Base-by-base conservation (phyloP, 1,140 invertebrate genomes). In the Ladona fulva region DNA sequence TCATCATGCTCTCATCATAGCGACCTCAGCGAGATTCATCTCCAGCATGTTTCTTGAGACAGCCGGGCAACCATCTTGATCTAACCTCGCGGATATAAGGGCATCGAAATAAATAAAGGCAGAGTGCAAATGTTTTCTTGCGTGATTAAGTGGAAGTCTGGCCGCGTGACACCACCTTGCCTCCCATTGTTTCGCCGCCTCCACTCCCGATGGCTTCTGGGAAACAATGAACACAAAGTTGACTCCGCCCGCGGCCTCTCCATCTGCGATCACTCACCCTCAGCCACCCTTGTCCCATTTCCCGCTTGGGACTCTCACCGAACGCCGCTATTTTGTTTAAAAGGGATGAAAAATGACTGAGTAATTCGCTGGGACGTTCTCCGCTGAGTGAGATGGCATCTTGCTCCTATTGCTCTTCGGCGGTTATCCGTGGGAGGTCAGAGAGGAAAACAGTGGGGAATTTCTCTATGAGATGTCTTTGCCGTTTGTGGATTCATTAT, bases 101-200 rank as follows among this genome's bases (percentile, higher is more conserved):
- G 29, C 29, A 37, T 37, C 29, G 29, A 37, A 37, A 37, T 37
- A 37, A 37, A 37, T 37, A 37, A 37, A 37, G 29, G 29, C 29
- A 37, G 29, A 37, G 29, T 37, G 29, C 29, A 37, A 37, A 37
- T 22, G 52, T 22, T 66, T 66, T 12, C n/a, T 66, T 66, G 52
- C 52, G 52, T 66, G 52, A 66, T 66, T 66, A 66, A 66, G 52
- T 66, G n/a, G 16, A 66, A 66, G 52, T 66, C 52, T 66, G 52
- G 52, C 52, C n/a, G 16, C 52, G 14, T 66, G 52, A 66, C n/a
- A 66, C n/a, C n/a, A 22, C 52, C 52, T 66, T 22, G 52, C 52
- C 52, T 66, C 12, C 52, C 52, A 66, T 66, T 66, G 52, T 66
- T 66, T 12, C 52, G 5, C 52, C 29, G 29, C 29, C 29, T 66